These are phyloP conservation scores for Pseudochaenichthys georgianus DNA, from an alignment of 2,797 vertebrate species.

Conservation along the genomic window DNA sequence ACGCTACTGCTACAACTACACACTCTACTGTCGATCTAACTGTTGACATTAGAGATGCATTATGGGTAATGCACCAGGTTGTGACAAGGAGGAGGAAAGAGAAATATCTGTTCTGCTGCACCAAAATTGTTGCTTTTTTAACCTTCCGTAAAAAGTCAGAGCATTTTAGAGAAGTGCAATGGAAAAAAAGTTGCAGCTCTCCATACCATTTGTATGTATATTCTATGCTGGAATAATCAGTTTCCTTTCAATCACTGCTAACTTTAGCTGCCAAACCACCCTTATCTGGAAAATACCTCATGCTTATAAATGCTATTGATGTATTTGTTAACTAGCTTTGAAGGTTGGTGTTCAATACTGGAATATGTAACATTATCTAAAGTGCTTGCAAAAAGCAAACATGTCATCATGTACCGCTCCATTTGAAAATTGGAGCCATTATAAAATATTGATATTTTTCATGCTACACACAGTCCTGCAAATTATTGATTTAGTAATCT, in stretches of 20 bases:
- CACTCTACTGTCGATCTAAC: no score
- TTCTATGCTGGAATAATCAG: not conserved
- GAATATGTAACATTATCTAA: not conserved
- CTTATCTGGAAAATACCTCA: no score
- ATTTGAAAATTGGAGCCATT: not conserved
- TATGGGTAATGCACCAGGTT: no score
- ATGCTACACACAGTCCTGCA: conserved; percentile 14
- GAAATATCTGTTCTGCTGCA: no score
- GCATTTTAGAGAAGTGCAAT: no score
- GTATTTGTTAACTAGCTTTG: not conserved
- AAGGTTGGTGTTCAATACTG: not conserved
- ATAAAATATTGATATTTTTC: not conserved
- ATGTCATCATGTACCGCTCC: not conserved
- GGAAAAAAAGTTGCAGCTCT: no score
- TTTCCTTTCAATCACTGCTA: not conserved
- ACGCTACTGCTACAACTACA: no score
- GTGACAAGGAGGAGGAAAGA: no score
- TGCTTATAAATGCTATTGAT: not conserved
- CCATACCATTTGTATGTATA: not conserved
- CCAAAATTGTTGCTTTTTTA: no score
- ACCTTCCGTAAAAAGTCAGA: no score
- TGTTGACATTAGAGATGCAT: no score
- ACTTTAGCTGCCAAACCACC: no score
- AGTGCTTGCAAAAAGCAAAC: not conserved
- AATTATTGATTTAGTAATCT: conserved; percentile 32